Base-by-base conservation (phyloP, 2,113 vertebrate genomes). In the Varanus komodoensis region DNA sequence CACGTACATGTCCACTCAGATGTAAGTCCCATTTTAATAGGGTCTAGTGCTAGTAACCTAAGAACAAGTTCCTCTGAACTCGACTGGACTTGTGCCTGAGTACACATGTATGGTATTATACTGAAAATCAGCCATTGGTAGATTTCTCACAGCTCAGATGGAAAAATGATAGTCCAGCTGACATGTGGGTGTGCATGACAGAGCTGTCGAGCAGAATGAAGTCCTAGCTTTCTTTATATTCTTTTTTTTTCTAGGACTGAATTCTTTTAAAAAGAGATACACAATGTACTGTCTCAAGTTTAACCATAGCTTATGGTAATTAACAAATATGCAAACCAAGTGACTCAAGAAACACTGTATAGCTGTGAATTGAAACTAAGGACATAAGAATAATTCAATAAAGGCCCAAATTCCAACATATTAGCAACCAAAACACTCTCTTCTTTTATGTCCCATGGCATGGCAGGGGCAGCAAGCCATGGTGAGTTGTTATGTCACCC, bases 201-300 rank as follows among this genome's bases (percentile, higher is more conserved):
- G 64, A 86, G 19, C 61, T 48, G 64, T 85, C 52, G 67, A 90
- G 75, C 83, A 90, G 82, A 90, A 90, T 80, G 83, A 78, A 86
- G 82, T 83, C 64, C 44, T 71, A 71, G 79, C n/a, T 14, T 89
- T 89, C 82, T 85, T 85, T 83, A 79, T 84, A 23, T 64, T 48
- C 73, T 29, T 69, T 80, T 78, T 78, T 89, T 86, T 71, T 57
- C 74, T 71, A 69, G 32, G 64, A 79, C 75, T 71, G 23, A 38
- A 85, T 69, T 15, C 73, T 86, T 86, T 90, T 89, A 71, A 23
- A 90, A 90, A 80, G 38, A 86, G 78, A 64, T 64, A 90, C 89
- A 90, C 75, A 86, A 90, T 90, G 89, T 90, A 90, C 89, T 44
- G 64, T 86, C 89, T 86, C 89, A 90, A 85, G 89, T 86, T 90